Conservation (phyloP, 1,140 invertebrate genomes). For the Leucophenga varia region DNA sequence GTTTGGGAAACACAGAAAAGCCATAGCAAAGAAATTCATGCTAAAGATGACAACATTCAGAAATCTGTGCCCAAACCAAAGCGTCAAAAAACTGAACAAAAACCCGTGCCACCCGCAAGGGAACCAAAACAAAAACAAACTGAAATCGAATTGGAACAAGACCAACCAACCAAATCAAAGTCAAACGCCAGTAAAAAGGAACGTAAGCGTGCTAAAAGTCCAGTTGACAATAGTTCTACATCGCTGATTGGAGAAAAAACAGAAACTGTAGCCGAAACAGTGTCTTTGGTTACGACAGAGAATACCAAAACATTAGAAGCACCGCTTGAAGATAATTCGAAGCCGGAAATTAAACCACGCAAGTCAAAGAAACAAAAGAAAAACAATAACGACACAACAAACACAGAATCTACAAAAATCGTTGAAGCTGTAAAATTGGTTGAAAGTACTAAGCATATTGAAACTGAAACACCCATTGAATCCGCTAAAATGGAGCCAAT, state of each 20-base stretch:
- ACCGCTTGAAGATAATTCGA: no score
- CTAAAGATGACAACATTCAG: no score
- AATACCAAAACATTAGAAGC: no score
- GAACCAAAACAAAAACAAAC: slow-evolving; percentile 21
- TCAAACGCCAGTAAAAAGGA: no score
- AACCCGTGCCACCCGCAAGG: slow-evolving; percentile 34
- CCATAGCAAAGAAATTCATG: slow-evolving; percentile 29
- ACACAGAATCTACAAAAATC: slow-evolving; percentile 22
- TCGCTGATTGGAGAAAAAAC: no score
- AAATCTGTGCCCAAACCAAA: slow-evolving; percentile 27
- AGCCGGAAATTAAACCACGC: no score
- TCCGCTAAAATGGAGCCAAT: slow-evolving; percentile 10
- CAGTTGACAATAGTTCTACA: no score
- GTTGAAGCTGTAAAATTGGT: slow-evolving; percentile 25
- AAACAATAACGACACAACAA: neutral
- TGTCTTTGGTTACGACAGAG: no score
- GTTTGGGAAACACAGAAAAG: slow-evolving; percentile 40
- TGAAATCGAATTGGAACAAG: no score
- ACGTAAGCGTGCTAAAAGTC: no score
- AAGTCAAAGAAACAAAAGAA: slow-evolving; percentile 21
- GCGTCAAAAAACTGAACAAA: slow-evolving; percentile 30
- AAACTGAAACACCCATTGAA: slow-evolving; percentile 4
- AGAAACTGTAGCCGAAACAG: no score
- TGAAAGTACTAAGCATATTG: neutral
- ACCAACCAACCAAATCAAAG: no score